Conservation (phyloP, 2,113 vertebrate genomes). For the Callochromis pleurospilus region DNA sequence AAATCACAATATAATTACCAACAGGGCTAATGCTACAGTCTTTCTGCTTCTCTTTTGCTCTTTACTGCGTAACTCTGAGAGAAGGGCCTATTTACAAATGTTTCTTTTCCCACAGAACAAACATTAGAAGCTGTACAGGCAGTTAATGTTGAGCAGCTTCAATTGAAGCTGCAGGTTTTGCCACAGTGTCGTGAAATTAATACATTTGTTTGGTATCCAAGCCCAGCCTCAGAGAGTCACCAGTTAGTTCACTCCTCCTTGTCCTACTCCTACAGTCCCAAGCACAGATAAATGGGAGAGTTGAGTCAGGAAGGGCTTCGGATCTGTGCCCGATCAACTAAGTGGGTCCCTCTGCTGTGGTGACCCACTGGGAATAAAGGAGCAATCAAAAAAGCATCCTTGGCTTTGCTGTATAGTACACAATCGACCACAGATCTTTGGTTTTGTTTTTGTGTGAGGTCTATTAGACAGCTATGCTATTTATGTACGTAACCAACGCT, state of each 20-base stretch:
- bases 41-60: not conserved
- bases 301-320: not conserved
- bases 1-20: not conserved
- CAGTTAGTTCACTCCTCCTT: not conserved
- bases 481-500: not conserved
- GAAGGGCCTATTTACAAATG: not conserved
- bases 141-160: not conserved
- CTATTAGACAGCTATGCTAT: not conserved
- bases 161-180: not conserved
- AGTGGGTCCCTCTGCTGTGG: not conserved
- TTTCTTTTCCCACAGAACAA: not conserved
- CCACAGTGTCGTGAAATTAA: not conserved
- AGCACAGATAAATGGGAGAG: not conserved
- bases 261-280: not conserved
- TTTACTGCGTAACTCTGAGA: not conserved
- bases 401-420: not conserved
- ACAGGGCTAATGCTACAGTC: not conserved
- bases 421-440: not conserved
- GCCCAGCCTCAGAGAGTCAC: not conserved
- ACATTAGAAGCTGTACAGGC: not conserved
- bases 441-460: not conserved
- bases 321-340: not conserved
- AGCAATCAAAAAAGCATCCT: not conserved
- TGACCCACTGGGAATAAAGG: not conserved
- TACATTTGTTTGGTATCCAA: not conserved